phyloP scores from a whole-genome alignment of 1,140 invertebrate genomes.

The Drosophila repletoides region DNA sequence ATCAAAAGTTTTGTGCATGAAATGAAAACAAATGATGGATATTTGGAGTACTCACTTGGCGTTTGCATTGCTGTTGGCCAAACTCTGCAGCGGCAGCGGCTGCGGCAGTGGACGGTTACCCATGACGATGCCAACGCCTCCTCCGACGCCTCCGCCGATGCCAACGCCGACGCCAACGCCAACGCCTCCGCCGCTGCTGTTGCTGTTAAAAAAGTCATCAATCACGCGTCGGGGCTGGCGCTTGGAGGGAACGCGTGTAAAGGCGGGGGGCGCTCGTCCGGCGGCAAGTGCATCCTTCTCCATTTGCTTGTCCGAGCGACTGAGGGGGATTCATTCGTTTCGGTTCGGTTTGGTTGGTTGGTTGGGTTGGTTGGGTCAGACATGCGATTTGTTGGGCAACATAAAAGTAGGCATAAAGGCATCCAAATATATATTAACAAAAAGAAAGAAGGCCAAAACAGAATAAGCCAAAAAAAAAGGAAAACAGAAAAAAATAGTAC shows the following conservation, averaged over 20 bases:
- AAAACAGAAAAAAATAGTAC: conserved; percentile 25
- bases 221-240: conserved; percentile 90
- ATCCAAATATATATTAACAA: conserved; percentile 73
- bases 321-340: no score
- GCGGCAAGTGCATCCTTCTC: conserved; percentile 85
- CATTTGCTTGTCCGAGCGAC: conserved; percentile 87
- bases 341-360: conserved; percentile 79
- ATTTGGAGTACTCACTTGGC: conserved; percentile 72
- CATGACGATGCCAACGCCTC: conserved; percentile 36
- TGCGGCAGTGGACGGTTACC: conserved; percentile 63
- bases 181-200: conserved; percentile 68
- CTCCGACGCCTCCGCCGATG: conserved; percentile 3
- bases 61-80: conserved; percentile 50
- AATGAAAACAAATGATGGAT: conserved; percentile 79
- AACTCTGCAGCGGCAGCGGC: conserved; percentile 42
- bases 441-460: conserved; percentile 41
- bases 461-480: conserved; percentile 11
- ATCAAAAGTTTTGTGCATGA: conserved; percentile 78
- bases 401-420: conserved; percentile 77
- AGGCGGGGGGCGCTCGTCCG: conserved; percentile 89
- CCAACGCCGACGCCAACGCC: conserved; percentile 6
- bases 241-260: conserved; percentile 94
- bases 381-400: conserved; percentile 69
- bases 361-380: conserved; percentile 62
- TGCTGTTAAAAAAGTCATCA: conserved; percentile 85